A percentile compares a stretch with the other conserved stretches of the same genome.
Conservation (phyloP, 2,888 invertebrate species). For the Athalia circularis region DNA sequence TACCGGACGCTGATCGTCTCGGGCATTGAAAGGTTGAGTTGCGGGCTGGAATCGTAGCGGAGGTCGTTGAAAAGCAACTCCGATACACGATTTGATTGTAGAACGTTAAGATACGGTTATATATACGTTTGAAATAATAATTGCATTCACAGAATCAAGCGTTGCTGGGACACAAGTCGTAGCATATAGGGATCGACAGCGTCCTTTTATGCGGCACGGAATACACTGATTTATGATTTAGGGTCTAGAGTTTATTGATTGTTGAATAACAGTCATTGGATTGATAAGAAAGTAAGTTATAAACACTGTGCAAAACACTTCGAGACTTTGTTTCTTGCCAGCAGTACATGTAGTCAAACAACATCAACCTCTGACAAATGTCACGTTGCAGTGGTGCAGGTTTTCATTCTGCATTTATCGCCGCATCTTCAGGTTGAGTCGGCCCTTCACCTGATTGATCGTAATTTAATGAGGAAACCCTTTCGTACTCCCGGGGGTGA, state of each 20-base stretch:
- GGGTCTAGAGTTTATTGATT: conserved; percentile 6
- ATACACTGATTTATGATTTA: conserved; percentile 13
- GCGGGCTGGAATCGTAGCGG: background rate
- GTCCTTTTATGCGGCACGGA: conserved; percentile 1
- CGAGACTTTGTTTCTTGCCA: background rate
- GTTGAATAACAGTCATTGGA: conserved; percentile 6
- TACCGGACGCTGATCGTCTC: background rate
- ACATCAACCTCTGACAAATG: background rate
- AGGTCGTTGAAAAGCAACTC: conserved; percentile 1
- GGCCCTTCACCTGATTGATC: conserved; percentile 15
- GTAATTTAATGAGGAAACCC: conserved; percentile 39
- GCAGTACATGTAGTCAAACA: background rate
- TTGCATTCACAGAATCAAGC: conserved; percentile 1
- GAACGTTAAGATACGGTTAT: background rate
- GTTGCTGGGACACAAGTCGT: background rate
- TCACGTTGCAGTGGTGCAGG: background rate
- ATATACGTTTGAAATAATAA: conserved; percentile 8
- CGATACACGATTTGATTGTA: background rate
- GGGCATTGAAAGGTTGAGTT: background rate
- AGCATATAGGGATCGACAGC: conserved; percentile 8
- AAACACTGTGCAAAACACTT: background rate
- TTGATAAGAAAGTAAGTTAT: conserved; percentile 6
- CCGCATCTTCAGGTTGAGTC: conserved; percentile 5
- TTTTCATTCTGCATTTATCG: background rate
- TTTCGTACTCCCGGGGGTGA: conserved; percentile 29